phyloP scores from a whole-genome alignment of 2,888 invertebrate species.

The Leptura quadrifasciata region DNA sequence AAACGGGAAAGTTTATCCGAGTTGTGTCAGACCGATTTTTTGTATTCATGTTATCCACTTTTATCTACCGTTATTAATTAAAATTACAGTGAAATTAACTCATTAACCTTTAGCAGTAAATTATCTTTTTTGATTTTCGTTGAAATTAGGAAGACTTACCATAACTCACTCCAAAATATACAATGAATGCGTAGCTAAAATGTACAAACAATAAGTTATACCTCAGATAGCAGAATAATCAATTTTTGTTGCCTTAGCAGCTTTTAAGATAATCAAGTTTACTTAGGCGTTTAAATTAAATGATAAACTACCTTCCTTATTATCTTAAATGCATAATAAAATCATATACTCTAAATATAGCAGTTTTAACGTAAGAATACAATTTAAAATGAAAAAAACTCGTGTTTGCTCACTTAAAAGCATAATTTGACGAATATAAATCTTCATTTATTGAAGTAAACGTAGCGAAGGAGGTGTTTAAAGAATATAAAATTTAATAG shows the following conservation, averaged over 20 bases:
- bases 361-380: slow-evolving; percentile 8
- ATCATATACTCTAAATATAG: slow-evolving; percentile 5
- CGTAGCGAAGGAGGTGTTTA: slow-evolving; percentile 50
- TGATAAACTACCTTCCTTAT: slow-evolving; percentile 8
- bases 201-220: not conserved
- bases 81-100: not conserved
- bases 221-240: not conserved
- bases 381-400: slow-evolving; percentile 4
- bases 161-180: not conserved
- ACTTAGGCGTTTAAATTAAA: slow-evolving; percentile 5
- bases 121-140: not conserved
- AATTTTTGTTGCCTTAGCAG: slow-evolving; percentile 10
- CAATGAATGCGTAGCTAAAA: slow-evolving; percentile 7
- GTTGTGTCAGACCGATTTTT: no score
- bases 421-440: slow-evolving; percentile 49
- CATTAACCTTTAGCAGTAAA: not conserved
- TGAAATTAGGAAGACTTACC: not conserved
- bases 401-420: slow-evolving; percentile 28
- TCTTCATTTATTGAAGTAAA: slow-evolving; percentile 50
- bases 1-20: no score
- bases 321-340: not conserved
- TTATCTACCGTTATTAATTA: not conserved
- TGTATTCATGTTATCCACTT: not conserved
- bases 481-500: slow-evolving; percentile 55
- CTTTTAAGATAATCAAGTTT: slow-evolving; percentile 16